Conservation (phyloP, 2,113 vertebrate species). For the Cinclus mexicanus region DNA sequence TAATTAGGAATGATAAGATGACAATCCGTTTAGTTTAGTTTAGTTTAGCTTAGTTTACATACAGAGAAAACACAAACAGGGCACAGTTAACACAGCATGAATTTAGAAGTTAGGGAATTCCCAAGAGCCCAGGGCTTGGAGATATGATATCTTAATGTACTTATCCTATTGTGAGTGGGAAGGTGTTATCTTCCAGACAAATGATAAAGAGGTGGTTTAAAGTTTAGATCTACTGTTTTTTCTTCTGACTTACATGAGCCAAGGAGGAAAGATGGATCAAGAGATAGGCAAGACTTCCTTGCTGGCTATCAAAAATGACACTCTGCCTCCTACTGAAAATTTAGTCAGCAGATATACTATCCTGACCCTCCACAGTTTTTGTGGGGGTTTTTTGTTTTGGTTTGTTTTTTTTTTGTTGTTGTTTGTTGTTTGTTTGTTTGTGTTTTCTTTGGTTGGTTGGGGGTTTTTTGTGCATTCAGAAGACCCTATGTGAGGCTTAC, state of each 20-base stretch:
- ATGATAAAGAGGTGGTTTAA: neutral
- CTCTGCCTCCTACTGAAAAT: neutral
- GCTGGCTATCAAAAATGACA: neutral
- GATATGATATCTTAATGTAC: slow-evolving; percentile 70
- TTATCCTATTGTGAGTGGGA: slow-evolving; percentile 19
- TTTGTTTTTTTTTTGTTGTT: too few relatives aligned
- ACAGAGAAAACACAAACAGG: slow-evolving; percentile 73
- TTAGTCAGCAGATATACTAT: neutral
- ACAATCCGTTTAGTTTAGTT: slow-evolving; percentile 75
- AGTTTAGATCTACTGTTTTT: slow-evolving; percentile 6
- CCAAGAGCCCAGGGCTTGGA: slow-evolving; percentile 48
- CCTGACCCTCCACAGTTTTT: neutral
- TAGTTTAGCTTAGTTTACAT: slow-evolving; percentile 74
- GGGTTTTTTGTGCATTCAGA: neutral
- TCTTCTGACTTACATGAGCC: neutral
- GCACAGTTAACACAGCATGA: slow-evolving; percentile 67
- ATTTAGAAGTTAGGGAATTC: slow-evolving; percentile 67
- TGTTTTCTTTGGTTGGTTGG: too few relatives aligned
- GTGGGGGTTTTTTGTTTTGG: too few relatives aligned
- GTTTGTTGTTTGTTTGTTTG: too few relatives aligned
- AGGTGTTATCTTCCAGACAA: slow-evolving; percentile 50
- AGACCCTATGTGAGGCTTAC: neutral
- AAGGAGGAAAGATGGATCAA: neutral
- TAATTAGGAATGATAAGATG: slow-evolving; percentile 72
- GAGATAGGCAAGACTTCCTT: neutral